Evolutionary conservation across 2,113 vertebrate genomes (phyloP).

Genomic region (Sinocyclocheilus anshuiensis): DNA sequence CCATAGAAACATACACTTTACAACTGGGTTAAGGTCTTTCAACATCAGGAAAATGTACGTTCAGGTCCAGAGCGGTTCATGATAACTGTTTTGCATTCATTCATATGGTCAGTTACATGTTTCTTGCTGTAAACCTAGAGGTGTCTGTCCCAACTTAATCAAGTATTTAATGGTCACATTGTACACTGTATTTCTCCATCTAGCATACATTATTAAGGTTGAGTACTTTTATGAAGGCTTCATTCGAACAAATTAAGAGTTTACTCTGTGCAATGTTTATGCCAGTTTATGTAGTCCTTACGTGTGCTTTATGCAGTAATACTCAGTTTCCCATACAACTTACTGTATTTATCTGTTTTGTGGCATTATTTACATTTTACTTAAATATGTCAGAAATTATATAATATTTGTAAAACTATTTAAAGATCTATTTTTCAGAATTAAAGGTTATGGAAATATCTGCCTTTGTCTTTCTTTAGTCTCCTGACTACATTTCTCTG

Average conservation of each 20-base stretch:
- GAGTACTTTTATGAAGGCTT: slow-evolving; percentile 37
- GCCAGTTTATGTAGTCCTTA: slow-evolving; percentile 45
- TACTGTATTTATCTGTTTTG: slow-evolving; percentile 60
- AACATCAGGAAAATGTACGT: slow-evolving; percentile 19
- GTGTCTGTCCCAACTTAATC: slow-evolving; percentile 53
- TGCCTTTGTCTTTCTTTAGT: background rate
- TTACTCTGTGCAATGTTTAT: slow-evolving; percentile 42
- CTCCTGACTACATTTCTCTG: background rate
- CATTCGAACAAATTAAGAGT: slow-evolving; percentile 34
- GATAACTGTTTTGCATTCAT: slow-evolving; percentile 3
- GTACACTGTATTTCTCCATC: slow-evolving; percentile 54
- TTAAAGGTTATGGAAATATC: slow-evolving; percentile 60
- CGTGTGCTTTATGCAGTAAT: slow-evolving; percentile 58
- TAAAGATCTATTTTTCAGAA: slow-evolving; percentile 82
- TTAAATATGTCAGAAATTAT: slow-evolving; percentile 75
- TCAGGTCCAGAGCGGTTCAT: slow-evolving; percentile 5
- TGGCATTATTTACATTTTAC: slow-evolving; percentile 64
- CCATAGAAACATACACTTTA: slow-evolving; percentile 9
- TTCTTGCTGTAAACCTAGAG: slow-evolving; percentile 42
- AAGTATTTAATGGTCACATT: slow-evolving; percentile 56
- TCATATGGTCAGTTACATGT: slow-evolving; percentile 40
- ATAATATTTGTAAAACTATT: slow-evolving; percentile 76
- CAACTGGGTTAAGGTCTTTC: background rate
- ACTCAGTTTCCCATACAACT: slow-evolving; percentile 52
- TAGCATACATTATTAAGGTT: slow-evolving; percentile 49